These are phyloP conservation scores for Sinocyclocheilus grahami DNA, from an alignment of 2,113 vertebrate genomes.

Conservation along the genomic window DNA sequence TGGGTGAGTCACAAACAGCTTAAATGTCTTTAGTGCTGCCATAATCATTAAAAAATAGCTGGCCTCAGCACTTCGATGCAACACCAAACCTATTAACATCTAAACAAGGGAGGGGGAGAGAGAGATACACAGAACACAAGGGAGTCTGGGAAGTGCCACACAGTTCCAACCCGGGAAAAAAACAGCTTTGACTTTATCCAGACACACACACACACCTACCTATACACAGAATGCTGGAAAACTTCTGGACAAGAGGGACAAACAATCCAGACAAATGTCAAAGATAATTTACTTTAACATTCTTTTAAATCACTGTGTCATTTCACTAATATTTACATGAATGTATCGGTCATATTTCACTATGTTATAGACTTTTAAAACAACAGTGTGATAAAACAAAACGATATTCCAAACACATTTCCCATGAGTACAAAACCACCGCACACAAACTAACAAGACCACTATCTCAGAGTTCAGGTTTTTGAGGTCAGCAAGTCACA, in stretches of 20 bases:
- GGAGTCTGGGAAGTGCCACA: constrained; percentile 4
- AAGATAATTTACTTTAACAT: neutral
- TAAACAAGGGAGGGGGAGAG: neutral
- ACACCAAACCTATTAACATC: neutral
- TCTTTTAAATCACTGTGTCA: neutral
- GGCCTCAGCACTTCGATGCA: neutral
- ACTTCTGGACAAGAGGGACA: constrained; percentile 3
- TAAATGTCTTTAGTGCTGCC: neutral
- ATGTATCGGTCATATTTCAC: constrained; percentile 6
- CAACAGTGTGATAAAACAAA: neutral
- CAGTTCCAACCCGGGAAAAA: neutral
- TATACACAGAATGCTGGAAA: constrained; percentile 15
- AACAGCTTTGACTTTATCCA: constrained; percentile 15
- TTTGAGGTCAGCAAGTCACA: constrained; percentile 12
- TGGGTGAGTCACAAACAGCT: neutral
- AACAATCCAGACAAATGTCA: constrained; percentile 2
- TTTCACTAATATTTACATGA: constrained; percentile 17
- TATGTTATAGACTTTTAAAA: constrained; percentile 1
- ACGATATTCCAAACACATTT: neutral
- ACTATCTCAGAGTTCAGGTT: constrained; percentile 18
- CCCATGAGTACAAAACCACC: neutral
- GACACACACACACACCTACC: neutral
- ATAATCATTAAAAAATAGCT: constrained; percentile 6
- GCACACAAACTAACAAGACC: neutral
- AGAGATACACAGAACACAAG: neutral